A percentile compares a stretch with the other conserved stretches of the same genome.
phyloP scores from a whole-genome alignment of 2,113 vertebrate species.

The Alectura lathami region DNA sequence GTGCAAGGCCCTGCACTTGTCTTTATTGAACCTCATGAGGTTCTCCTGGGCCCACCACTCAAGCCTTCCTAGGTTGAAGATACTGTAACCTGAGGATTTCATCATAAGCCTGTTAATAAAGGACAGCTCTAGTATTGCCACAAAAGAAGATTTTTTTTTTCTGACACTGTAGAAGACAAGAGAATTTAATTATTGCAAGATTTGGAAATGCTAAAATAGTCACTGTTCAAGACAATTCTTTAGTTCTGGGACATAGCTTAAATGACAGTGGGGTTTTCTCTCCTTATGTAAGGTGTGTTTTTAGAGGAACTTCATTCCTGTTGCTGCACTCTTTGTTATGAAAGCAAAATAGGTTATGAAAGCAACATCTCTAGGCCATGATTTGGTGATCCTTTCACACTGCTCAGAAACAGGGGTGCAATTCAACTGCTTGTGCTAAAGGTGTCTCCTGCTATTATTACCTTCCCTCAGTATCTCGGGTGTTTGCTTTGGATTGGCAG shows the following conservation, averaged over 20 bases:
- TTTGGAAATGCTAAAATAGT: conserved; percentile 36
- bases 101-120: neutral
- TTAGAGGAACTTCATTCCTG: neutral
- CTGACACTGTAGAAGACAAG: neutral
- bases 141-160: neutral
- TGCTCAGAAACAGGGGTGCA: neutral
- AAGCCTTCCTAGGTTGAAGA: too few relatives aligned
- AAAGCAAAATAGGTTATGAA: neutral
- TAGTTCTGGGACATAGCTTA: neutral
- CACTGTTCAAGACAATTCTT: neutral
- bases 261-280: neutral
- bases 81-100: neutral
- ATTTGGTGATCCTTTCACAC: neutral
- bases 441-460: neutral
- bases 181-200: neutral
- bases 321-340: neutral
- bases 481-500: neutral
- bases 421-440: neutral
- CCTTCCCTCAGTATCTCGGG: neutral
- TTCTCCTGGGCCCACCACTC: too few relatives aligned
- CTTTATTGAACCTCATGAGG: too few relatives aligned
- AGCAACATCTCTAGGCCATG: neutral
- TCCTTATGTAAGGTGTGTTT: neutral
- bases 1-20: too few relatives aligned
- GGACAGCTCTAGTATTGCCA: neutral